Conservation (phyloP, 92 coral and sea anemone species). For the Porites lobata region DNA sequence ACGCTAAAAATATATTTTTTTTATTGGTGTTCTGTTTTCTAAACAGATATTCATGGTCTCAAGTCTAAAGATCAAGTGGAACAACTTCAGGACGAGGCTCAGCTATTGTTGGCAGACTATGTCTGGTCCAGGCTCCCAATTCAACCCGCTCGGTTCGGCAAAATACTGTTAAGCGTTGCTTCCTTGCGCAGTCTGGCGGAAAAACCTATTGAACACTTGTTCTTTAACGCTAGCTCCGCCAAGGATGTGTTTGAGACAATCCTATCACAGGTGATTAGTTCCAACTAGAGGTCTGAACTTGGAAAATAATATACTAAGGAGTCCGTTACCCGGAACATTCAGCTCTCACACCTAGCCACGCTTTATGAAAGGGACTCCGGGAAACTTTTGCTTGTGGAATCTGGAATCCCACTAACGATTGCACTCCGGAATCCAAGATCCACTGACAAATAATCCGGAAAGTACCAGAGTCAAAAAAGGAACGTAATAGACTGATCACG, state of each 20-base stretch:
- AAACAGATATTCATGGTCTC: conserved; percentile 90
- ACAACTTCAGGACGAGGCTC: conserved; percentile 93
- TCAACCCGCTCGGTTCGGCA: conserved; percentile 93
- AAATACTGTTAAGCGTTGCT: conserved; percentile 83
- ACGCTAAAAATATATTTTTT: not conserved
- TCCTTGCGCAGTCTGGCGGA: conserved; percentile 86
- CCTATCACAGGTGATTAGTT: conserved; percentile 78
- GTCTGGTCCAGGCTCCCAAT: conserved; percentile 72
- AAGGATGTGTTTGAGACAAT: conserved; percentile 88
- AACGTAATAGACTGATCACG: no score
- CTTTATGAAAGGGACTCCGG: no score
- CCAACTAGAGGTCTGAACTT: conserved; percentile 13
- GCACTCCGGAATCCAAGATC: no score
- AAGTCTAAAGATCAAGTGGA: conserved; percentile 89
- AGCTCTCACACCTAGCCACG: no score
- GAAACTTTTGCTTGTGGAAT: no score
- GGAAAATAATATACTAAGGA: no score
- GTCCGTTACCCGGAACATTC: no score
- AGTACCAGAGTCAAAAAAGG: no score
- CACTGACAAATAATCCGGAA: no score
- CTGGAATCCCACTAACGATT: no score
- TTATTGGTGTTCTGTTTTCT: not conserved
- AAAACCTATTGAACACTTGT: conserved; percentile 90
- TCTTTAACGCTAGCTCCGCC: conserved; percentile 74
- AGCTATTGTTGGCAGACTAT: conserved; percentile 81